Conservation (phyloP, 1,140 invertebrate species). For the Lepidurus couesii region DNA sequence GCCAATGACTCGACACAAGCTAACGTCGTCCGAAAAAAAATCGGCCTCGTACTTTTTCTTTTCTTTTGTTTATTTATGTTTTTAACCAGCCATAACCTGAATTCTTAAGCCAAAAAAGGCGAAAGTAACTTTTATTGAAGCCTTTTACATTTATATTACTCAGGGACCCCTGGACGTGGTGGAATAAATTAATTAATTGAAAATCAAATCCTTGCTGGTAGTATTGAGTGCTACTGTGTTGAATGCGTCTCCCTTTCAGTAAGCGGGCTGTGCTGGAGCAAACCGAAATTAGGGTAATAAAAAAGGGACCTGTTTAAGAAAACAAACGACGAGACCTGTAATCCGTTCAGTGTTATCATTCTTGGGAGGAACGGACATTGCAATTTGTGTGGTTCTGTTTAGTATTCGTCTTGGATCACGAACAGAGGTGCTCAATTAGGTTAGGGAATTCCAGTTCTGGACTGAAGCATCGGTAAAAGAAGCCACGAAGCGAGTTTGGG, state of each 20-base stretch:
- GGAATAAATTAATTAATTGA: too few relatives aligned
- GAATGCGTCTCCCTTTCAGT: not conserved
- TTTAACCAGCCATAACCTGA: too few relatives aligned
- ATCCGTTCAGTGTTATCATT: conserved; percentile 11
- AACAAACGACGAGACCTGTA: conserved; percentile 10
- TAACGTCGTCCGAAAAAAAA: too few relatives aligned
- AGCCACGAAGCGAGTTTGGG: not conserved
- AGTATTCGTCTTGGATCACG: not conserved
- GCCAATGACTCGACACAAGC: too few relatives aligned
- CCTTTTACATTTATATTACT: too few relatives aligned
- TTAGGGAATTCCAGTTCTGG: not conserved
- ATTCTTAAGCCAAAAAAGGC: too few relatives aligned
- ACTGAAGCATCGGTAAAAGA: not conserved
- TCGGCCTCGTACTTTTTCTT: too few relatives aligned
- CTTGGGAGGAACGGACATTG: not conserved
- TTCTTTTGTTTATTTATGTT: too few relatives aligned
- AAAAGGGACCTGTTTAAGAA: not conserved
- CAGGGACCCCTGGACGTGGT: too few relatives aligned
- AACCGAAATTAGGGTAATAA: not conserved
- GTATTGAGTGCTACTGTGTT: not conserved
- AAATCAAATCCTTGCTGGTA: too few relatives aligned
- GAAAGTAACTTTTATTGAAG: too few relatives aligned
- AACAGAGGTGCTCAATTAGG: conserved; percentile 1
- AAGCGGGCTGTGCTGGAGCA: not conserved
- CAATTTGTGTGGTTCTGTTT: conserved; percentile 3